Percentiles rank a stretch among this genome's conserved stretches.
phyloP scores from a whole-genome alignment of 2,888 invertebrate genomes.

The Euplexia lucipara region DNA sequence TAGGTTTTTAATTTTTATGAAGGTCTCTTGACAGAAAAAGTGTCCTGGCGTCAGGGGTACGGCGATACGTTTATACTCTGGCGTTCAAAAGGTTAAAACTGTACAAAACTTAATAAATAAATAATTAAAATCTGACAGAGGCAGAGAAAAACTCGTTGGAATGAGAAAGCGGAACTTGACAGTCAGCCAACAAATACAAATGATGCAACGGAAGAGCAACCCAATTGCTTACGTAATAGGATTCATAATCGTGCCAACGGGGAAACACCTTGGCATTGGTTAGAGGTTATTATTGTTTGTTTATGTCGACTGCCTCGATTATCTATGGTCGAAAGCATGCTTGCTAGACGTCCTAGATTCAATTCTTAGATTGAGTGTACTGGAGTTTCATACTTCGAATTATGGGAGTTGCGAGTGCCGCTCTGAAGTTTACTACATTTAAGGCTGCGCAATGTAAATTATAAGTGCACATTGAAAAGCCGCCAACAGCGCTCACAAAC shows the following conservation, averaged over 20 bases:
- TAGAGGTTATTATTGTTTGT: conserved; percentile 12
- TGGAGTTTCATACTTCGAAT: no score
- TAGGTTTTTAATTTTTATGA: no score
- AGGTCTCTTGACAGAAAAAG: no score
- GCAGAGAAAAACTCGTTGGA: not conserved
- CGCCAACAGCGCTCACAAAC: no score
- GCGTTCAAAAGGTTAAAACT: not conserved
- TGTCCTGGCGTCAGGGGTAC: no score
- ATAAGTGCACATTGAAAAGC: no score
- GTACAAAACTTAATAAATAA: not conserved
- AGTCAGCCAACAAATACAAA: conserved; percentile 24
- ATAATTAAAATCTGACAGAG: not conserved
- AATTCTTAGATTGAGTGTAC: not conserved
- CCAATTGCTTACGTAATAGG: conserved; percentile 16
- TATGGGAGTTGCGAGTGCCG: no score
- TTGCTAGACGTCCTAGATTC: no score
- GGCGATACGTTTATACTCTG: no score
- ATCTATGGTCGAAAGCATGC: not conserved
- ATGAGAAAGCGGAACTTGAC: conserved; percentile 26
- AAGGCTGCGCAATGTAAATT: no score
- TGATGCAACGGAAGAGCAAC: conserved; percentile 15
- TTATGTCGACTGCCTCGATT: not conserved
- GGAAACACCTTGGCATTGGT: conserved; percentile 26
- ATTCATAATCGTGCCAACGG: conserved; percentile 35
- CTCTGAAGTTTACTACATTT: no score